Evolutionary conservation across 2,113 vertebrate genomes (phyloP).

Genomic region (Alethe diademata): DNA sequence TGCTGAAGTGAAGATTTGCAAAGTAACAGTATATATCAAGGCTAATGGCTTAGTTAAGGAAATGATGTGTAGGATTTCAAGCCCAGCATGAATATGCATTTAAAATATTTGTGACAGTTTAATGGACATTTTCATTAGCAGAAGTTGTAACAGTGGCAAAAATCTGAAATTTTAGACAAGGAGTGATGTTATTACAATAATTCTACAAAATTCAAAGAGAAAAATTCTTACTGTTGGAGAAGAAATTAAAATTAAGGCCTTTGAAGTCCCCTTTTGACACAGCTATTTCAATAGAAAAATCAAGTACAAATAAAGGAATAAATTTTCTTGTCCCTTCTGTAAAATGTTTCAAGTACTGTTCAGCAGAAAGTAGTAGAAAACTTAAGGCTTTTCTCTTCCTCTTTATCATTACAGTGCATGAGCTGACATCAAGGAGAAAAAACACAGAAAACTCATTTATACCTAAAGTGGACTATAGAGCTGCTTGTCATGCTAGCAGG

Average conservation of each 20-base stretch:
- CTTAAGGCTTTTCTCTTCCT: background rate
- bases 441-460: background rate
- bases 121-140: background rate
- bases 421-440: background rate
- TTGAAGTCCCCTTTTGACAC: background rate
- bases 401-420: background rate
- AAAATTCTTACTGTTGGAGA: background rate
- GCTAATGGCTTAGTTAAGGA: constrained; percentile 11
- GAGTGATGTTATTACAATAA: background rate
- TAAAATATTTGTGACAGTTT: background rate
- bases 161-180: background rate
- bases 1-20: constrained; percentile 12
- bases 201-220: background rate
- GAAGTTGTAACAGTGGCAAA: background rate
- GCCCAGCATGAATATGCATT: constrained; percentile 7
- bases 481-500: background rate
- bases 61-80: background rate
- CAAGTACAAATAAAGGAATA: background rate
- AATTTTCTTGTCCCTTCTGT: background rate
- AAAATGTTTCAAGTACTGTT: background rate
- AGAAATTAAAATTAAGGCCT: background rate
- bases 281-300: background rate
- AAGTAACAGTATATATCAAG: background rate
- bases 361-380: background rate
- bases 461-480: background rate